Evolutionary conservation across 1,140 invertebrate genomes (phyloP), one percentile per base, ranked within the genome.

Genomic region (Rhyzopertha dominica): DNA sequence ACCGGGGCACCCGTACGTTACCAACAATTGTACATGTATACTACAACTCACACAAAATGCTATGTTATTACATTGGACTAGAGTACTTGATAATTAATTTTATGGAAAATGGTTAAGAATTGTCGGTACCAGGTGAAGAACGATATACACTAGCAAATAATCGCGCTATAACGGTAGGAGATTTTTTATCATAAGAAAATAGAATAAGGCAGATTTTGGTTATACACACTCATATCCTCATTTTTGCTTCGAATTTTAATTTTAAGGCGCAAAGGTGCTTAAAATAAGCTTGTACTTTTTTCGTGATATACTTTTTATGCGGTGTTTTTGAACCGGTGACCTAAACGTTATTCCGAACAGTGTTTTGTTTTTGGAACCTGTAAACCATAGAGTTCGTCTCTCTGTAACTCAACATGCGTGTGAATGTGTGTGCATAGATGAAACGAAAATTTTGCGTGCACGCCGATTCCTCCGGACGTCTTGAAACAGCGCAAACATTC

Each of bases 221-320:
- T 71, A 76, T 72, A 78, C 74, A 74, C 72, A 74, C 71, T 73
- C 70, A 68, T 69, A 71, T 70, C 55, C 65, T 59, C 59, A 59
- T 68, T 70, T 69, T 70, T 66, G 58, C 56, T 63, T 63, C 57
- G 56, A 63, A 62, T 60, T 62, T 65, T 65, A 74, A 74, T 76
- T 76, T 78, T 79, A 79, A 79, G 77, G 77, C 77, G 77, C 77
- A 76, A 77, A 79, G 76, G 77, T 79, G 77, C 76, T 78, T 78
- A 73, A 77, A 79, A 75, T 76, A 78, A 78, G 76, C 76, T 79
- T 79, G 77, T 79, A 79, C 77, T 79, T 78, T 78, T 77, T 76
- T 75, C 72, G 71, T 79, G 76, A 78, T 77, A 77, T 67, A 58
- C 61, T 62, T 63, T 58, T 59, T 54, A 46, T 62, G 28, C 38